Evolutionary conservation across 2,888 invertebrate species (phyloP).

Genomic region (Nebria salina): DNA sequence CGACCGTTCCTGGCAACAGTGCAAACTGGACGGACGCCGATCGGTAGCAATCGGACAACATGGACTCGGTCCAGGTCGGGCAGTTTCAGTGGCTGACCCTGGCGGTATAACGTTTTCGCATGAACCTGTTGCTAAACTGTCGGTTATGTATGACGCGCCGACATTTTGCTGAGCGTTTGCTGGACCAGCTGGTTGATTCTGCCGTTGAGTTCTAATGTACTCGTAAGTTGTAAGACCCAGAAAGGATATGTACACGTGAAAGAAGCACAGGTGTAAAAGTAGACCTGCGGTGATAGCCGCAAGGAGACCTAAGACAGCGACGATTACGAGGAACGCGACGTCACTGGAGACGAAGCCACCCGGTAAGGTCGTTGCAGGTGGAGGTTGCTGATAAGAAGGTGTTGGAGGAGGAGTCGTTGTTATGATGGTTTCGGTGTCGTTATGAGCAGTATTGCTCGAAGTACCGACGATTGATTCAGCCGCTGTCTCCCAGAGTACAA

Average conservation of each 20-base stretch:
- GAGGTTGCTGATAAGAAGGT: slow-evolving; percentile 27
- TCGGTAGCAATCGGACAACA: slow-evolving; percentile 29
- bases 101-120: neutral
- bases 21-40: slow-evolving; percentile 55
- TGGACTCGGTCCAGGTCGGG: neutral
- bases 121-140: neutral
- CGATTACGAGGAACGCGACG: slow-evolving; percentile 69
- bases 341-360: slow-evolving; percentile 61
- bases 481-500: slow-evolving; percentile 62
- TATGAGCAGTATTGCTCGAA: slow-evolving; percentile 40
- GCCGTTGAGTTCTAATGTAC: slow-evolving; percentile 73
- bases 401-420: slow-evolving; percentile 32
- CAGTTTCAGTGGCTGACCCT: neutral
- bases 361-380: slow-evolving; percentile 28
- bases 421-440: slow-evolving; percentile 13
- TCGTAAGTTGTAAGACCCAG: slow-evolving; percentile 80
- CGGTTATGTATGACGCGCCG: neutral
- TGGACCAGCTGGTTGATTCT: slow-evolving; percentile 54
- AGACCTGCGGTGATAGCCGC: slow-evolving; percentile 81
- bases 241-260: slow-evolving; percentile 87
- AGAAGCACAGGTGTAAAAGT: slow-evolving; percentile 84
- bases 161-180: neutral
- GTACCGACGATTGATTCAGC: slow-evolving; percentile 40
- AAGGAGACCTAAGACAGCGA: slow-evolving; percentile 72
- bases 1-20: slow-evolving; percentile 43